Conservation (phyloP, 1,140 invertebrate species). For the Drosophila jambulina region DNA sequence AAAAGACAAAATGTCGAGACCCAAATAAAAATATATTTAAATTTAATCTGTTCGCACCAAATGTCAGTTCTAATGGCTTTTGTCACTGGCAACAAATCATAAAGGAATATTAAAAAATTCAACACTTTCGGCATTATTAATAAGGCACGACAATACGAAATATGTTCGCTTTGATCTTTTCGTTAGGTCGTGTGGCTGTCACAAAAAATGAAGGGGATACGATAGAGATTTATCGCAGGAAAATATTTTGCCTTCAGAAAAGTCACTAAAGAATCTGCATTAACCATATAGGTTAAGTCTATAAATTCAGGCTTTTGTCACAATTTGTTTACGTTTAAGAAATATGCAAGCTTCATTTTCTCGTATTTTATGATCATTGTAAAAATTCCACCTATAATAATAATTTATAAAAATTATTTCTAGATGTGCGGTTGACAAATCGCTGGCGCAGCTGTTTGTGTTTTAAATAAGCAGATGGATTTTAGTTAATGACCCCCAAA, state of each 20-base stretch:
- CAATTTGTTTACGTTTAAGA: constrained; percentile 26
- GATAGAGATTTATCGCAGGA: constrained; percentile 69
- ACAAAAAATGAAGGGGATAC: constrained; percentile 42
- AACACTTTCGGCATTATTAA: constrained; percentile 69
- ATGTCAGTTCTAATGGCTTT: constrained; percentile 76
- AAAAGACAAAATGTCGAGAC: constrained; percentile 8
- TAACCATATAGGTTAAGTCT: constrained; percentile 66
- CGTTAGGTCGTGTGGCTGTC: constrained; percentile 69
- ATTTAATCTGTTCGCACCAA: constrained; percentile 75
- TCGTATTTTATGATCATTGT: constrained; percentile 40
- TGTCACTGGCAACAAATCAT: constrained; percentile 76
- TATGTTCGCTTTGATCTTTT: constrained; percentile 68
- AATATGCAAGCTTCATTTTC: constrained; percentile 33
- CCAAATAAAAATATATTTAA: constrained; percentile 46
- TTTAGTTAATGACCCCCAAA: constrained; percentile 79
- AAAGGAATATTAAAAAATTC: constrained; percentile 51
- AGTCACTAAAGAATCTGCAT: constrained; percentile 54
- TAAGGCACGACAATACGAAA: constrained; percentile 66
- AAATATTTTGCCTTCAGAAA: constrained; percentile 74
- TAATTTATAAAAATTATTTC: constrained; percentile 21
- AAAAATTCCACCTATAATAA: constrained; percentile 13
- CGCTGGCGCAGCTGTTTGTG: constrained; percentile 78
- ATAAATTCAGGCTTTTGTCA: constrained; percentile 35
- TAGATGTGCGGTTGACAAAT: constrained; percentile 64
- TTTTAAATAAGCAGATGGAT: constrained; percentile 75